Evolutionary conservation across 1,140 invertebrate species (phyloP).

Genomic region (Heterodera carotae): DNA sequence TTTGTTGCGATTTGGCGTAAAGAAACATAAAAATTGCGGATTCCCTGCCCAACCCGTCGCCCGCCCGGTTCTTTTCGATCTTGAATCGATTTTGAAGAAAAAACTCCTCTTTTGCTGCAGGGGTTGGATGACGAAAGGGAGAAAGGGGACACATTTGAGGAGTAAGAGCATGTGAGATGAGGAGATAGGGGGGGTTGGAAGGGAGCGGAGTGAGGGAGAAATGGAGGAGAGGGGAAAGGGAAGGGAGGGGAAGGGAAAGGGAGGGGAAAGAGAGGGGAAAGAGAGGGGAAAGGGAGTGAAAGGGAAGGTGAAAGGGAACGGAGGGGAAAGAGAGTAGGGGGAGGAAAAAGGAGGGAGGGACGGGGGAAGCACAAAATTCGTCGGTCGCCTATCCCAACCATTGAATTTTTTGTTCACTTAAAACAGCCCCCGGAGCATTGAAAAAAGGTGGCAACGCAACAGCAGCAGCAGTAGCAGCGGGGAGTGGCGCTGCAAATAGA

Average conservation of each 20-base stretch:
- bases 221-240: too few relatives aligned
- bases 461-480: neutral
- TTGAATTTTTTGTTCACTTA: neutral
- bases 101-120: neutral
- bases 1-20: slow-evolving; percentile 2
- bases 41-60: neutral
- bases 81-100: neutral
- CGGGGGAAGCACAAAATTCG: neutral
- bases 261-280: too few relatives aligned
- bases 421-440: neutral
- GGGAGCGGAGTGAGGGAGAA: too few relatives aligned
- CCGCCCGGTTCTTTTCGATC: neutral
- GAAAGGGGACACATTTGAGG: neutral
- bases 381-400: too few relatives aligned
- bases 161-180: neutral
- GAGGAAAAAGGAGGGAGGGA: neutral
- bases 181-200: too few relatives aligned
- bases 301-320: too few relatives aligned
- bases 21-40: slow-evolving; percentile 3
- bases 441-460: neutral
- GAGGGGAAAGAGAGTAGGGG: too few relatives aligned
- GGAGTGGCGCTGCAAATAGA: neutral
- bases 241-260: too few relatives aligned
- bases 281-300: too few relatives aligned
- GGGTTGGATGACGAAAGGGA: too few relatives aligned